Evolutionary conservation across 1,140 invertebrate genomes (phyloP).

Genomic region (Neodiprion fabricii): DNA sequence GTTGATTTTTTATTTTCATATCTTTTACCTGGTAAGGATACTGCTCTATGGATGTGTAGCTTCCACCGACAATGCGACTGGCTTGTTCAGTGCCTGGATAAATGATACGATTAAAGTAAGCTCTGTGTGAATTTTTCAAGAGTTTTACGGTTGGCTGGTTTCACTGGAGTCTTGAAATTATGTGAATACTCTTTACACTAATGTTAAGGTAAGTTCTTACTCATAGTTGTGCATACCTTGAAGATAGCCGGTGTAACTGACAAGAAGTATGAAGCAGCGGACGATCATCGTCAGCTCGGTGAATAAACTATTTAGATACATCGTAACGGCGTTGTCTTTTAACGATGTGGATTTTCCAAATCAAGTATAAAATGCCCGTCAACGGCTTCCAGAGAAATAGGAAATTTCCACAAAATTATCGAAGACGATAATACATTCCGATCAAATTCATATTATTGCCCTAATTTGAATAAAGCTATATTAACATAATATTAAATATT

Average conservation of each 20-base stretch:
- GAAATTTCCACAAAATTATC: background rate
- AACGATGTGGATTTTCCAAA: constrained; percentile 25
- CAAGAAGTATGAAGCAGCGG: background rate
- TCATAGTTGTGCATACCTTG: background rate
- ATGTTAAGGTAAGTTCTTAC: too few relatives aligned
- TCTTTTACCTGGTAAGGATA: constrained; percentile 51
- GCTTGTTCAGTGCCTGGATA: constrained; percentile 24
- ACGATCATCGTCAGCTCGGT: constrained; percentile 18
- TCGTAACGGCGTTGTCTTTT: constrained; percentile 28
- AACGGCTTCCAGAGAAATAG: background rate
- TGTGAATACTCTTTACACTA: too few relatives aligned
- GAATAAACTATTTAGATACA: background rate
- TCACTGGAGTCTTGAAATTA: too few relatives aligned
- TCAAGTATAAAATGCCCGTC: background rate
- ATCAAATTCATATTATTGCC: background rate
- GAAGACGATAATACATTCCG: background rate
- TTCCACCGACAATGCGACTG: constrained; percentile 48
- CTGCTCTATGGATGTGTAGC: constrained; percentile 37
- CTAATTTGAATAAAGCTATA: too few relatives aligned
- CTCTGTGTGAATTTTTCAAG: too few relatives aligned
- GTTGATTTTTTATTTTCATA: background rate
- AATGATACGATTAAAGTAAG: too few relatives aligned
- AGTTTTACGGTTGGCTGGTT: too few relatives aligned
- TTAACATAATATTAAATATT: too few relatives aligned
- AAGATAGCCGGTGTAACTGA: background rate